Base-by-base conservation (phyloP, 2,888 invertebrate species). In the Heterodera filipjevi region DNA sequence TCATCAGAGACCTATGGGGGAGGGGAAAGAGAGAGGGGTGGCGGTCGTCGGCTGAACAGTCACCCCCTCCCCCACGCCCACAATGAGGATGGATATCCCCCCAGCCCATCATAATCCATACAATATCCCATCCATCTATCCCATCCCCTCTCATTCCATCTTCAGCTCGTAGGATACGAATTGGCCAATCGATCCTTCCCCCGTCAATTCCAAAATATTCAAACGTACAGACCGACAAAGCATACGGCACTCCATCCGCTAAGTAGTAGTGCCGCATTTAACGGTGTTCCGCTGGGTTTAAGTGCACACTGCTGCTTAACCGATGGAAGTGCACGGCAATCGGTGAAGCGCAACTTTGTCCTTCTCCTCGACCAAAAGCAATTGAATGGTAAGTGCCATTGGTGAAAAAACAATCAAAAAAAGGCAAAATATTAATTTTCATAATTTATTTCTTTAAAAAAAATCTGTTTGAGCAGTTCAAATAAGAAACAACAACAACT, bases 261-360 rank as follows among this genome's bases (percentile, higher is more conserved):
- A 82, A 82, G 82, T 82, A 82, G 82, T 82, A 82, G 82, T 83
- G 82, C 82, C 82, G 82, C 82, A 82, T 80, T 82, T 82, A 82
- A 82, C 74, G 59, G 74, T 27, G 46, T 76, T 33, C 59, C 27
- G 30, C 53, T 46, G 27, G 71, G 79, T 75, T 83, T 82, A 82
- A 82, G 82, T 82, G 82, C 72, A 79, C 77, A 59, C 80, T 80
- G 59, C 83, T 82, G 81, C 82, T 82, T 82, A 82, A 82, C 75
- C 35, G 53, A 59, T 30, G 68, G 44, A 33, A 32, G 35, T 59
- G 46, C 30, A 19, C 27, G 44, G 8, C n/a, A 73, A 33, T 46
- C 46, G 12, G 19, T 10, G 66, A n/a, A 14, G 49, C 14, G 33
- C 32, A 30, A 6, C 19, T 35, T n/a, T n/a, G n/a, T n/a, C n/a